Evolutionary conservation across 1,140 invertebrate species (phyloP).

Genomic region (Mylabris phalerata): DNA sequence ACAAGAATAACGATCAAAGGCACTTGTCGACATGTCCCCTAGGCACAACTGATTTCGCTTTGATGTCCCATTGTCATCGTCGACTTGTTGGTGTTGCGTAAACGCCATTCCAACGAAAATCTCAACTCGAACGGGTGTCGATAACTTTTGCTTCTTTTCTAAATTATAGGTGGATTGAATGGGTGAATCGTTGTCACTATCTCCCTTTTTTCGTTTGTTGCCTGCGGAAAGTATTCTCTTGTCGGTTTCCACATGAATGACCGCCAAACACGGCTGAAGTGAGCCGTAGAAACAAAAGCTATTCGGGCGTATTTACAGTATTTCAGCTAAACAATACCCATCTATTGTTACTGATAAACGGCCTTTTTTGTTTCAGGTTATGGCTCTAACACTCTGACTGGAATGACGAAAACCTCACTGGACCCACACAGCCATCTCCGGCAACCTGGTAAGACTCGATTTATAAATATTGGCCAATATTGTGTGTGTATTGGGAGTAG

Average conservation of each 20-base stretch:
- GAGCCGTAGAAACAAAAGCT: slow-evolving; percentile 29
- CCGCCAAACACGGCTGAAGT: slow-evolving; percentile 25
- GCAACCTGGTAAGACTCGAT: slow-evolving; percentile 64
- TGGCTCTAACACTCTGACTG: slow-evolving; percentile 59
- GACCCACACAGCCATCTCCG: slow-evolving; percentile 78
- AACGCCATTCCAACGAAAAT: too few relatives aligned
- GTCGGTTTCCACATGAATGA: slow-evolving; percentile 28
- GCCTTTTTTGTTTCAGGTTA: slow-evolving; percentile 31
- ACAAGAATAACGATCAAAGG: slow-evolving; percentile 18
- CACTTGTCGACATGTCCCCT: background rate
- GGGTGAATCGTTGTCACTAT: slow-evolving; percentile 6
- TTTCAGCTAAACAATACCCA: background rate
- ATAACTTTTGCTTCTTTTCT: too few relatives aligned
- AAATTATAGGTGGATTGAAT: slow-evolving; percentile 2
- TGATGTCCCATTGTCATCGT: slow-evolving; percentile 7
- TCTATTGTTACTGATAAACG: background rate
- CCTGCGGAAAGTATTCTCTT: slow-evolving; percentile 32
- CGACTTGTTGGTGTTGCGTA: background rate
- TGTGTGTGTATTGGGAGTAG: slow-evolving; percentile 1
- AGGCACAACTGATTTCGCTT: slow-evolving; percentile 11
- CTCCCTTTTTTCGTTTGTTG: too few relatives aligned
- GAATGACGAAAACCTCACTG: slow-evolving; percentile 65
- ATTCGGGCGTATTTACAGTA: slow-evolving; percentile 14
- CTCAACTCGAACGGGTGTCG: too few relatives aligned
- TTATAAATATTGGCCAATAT: background rate